Base-by-base conservation (phyloP, 2,113 vertebrate species). In the Rana temporaria region DNA sequence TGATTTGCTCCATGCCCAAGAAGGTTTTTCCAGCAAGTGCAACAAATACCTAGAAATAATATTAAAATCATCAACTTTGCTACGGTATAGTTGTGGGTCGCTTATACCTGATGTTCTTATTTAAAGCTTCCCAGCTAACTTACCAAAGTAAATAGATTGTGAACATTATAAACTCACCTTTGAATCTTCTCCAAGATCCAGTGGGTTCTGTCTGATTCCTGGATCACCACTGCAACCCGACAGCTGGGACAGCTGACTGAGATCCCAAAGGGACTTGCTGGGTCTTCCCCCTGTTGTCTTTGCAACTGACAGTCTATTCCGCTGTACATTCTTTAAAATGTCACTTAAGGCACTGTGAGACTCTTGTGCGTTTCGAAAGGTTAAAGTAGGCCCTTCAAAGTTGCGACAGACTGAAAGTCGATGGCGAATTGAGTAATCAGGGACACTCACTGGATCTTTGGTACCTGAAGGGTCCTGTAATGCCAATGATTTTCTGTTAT, bases 241-340 rank as follows among this genome's bases (percentile, higher is more conserved):
- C 57, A 85, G 38, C 82, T 90, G 88, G n/a, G 89, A 90, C 65
- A 90, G 83, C 55, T 75, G 69, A 78, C 89, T 90, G 32, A 91
- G 85, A 81, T 91, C 90, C 90, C 90, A 91, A 0, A 91, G 76
- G 16, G 90, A 90, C 4, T 85, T 84, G 83, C 89, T 90, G 38
- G 88, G 88, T 5, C 82, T 81, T 6, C 79, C 80, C 0, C 56
- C 79, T 3, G 85, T 77, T 4, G 86, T 83, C 42, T 84, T 82
- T 17, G 82, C 79, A 42, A 20, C 72, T 0, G 84, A 83, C 19
- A 66, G 57, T 34, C 56, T 81, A 26, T 57, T 65, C 19, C 81
- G 72, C 16, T 85, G 84, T 3, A 85, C 81, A 7, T 78, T 86
- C 73, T 72, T 79, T 34, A 85, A 55, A 57, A 85, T 86, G 64